Evolutionary conservation across 2,888 invertebrate species (phyloP), one percentile per base, ranked within the genome.

Genomic region (Pseudolycoriella hygida): DNA sequence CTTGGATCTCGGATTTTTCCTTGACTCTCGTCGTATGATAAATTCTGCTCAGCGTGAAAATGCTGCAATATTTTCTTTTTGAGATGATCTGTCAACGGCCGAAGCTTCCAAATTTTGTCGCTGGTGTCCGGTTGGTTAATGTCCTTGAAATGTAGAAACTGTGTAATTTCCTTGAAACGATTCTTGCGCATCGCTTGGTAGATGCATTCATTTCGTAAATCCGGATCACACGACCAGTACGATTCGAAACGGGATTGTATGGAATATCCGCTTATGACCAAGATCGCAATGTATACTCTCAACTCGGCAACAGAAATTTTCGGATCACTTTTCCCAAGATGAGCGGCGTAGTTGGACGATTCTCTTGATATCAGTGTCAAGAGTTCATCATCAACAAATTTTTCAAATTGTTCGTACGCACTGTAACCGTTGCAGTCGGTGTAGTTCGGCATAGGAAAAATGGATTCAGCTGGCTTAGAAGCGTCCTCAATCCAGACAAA

Each of bases 21-120:
- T 56, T 46, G 57, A 25, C 50, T 49, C 47, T 59, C 56, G 51
- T 59, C 14, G 50, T 48, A 47, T 53, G n/a, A n/a, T n/a, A n/a
- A n/a, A n/a, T n/a, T n/a, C n/a, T n/a, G n/a, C n/a, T n/a, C n/a
- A n/a, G n/a, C 46, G 12, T 44, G 17, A 43, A 47, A 53, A 40
- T 53, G 37, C 14, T 49, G 15, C 8, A 46, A 17, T 34, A 50
- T 51, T n/a, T 44, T 48, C 4, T 31, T 20, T 40, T 50, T 49
- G 37, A 52, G 41, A 51, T 38, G 40, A 19, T 50, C 39, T 20
- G 50, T 50, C 10, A 55, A 31, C 14, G 53, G 55, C 30, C 54
- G 41, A 6, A 55, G 43, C 49, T 56, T 56, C 43, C 49, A 48
- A 46, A 55, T 48, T 50, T 54, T 56, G 40, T 56, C 54, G 14